A percentile compares a stretch with the other conserved stretches of the same genome.
Evolutionary conservation across 1,140 invertebrate genomes (phyloP).

Genomic region (Leptestheria dahalacensis): DNA sequence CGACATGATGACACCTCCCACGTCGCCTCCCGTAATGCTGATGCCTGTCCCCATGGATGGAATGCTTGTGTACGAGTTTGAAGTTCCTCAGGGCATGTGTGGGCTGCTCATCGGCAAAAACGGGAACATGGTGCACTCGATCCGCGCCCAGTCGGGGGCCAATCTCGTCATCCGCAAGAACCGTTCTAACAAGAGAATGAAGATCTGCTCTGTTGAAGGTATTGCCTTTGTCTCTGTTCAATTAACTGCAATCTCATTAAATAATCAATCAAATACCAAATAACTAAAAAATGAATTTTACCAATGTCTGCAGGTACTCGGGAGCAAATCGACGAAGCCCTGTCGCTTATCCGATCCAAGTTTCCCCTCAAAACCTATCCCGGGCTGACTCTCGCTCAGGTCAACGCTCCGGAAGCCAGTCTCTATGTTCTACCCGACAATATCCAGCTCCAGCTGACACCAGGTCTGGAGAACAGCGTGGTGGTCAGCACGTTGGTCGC

Average conservation of each 20-base stretch:
- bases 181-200: conserved; percentile 47
- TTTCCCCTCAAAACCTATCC: conserved; percentile 65
- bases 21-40: conserved; percentile 8
- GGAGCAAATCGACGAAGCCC: conserved; percentile 55
- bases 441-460: conserved; percentile 40
- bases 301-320: conserved; percentile 39
- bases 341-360: conserved; percentile 64
- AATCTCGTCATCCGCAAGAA: conserved; percentile 49
- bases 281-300: conserved; percentile 15
- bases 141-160: conserved; percentile 62
- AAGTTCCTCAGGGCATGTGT: conserved; percentile 59
- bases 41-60: conserved; percentile 8
- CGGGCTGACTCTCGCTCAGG: conserved; percentile 57
- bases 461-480: conserved; percentile 81
- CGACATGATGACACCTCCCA: conserved; percentile 17
- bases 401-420: conserved; percentile 41
- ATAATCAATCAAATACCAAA: too few relatives aligned
- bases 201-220: conserved; percentile 73
- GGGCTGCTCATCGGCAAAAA: conserved; percentile 74
- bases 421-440: conserved; percentile 8
- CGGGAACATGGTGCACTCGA: conserved; percentile 60
- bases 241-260: too few relatives aligned
- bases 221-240: conserved; percentile 14
- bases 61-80: conserved; percentile 49
- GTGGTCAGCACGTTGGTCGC: conserved; percentile 66